Conservation (phyloP, 1,140 invertebrate species). For the Drosophila orosa region DNA sequence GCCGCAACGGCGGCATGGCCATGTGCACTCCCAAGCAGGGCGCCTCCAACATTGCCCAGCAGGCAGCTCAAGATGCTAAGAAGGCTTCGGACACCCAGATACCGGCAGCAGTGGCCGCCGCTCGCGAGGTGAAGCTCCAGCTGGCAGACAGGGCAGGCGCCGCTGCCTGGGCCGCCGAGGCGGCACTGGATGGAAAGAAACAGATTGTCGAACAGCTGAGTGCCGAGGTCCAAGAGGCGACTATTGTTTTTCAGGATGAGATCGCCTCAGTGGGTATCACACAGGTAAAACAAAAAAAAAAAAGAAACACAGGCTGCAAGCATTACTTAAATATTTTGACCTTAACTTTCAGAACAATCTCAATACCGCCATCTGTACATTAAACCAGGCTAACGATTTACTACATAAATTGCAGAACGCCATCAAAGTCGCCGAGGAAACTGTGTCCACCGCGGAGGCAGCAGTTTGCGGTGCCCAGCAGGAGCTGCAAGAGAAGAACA, state of each 20-base stretch:
- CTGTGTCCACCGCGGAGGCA: slow-evolving; percentile 86
- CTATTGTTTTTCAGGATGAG: slow-evolving; percentile 87
- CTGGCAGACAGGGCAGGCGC: slow-evolving; percentile 87
- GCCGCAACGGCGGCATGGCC: not conserved
- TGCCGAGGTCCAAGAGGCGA: slow-evolving; percentile 86
- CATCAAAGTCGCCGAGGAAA: slow-evolving; percentile 85
- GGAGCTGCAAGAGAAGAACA: slow-evolving; percentile 86
- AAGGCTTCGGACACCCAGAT: slow-evolving; percentile 88
- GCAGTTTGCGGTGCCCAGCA: slow-evolving; percentile 86
- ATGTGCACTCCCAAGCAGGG: slow-evolving; percentile 59
- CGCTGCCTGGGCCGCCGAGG: slow-evolving; percentile 88
- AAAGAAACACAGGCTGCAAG: no score
- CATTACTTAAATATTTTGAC: not conserved
- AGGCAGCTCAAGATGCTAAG: slow-evolving; percentile 88
- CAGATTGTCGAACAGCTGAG: slow-evolving; percentile 86
- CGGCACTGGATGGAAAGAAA: slow-evolving; percentile 87
- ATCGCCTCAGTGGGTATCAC: slow-evolving; percentile 85
- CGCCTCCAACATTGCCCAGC: slow-evolving; percentile 87
- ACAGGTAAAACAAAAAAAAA: no score
- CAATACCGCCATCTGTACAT: slow-evolving; percentile 85
- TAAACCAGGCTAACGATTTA: slow-evolving; percentile 86
- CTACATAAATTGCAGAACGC: slow-evolving; percentile 81
- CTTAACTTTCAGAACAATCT: slow-evolving; percentile 84
- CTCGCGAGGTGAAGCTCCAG: slow-evolving; percentile 88
- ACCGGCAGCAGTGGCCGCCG: slow-evolving; percentile 87